These are phyloP conservation scores for Eidolon dupreanum DNA, from an alignment of 2,797 vertebrate species.

Conservation along the genomic window DNA sequence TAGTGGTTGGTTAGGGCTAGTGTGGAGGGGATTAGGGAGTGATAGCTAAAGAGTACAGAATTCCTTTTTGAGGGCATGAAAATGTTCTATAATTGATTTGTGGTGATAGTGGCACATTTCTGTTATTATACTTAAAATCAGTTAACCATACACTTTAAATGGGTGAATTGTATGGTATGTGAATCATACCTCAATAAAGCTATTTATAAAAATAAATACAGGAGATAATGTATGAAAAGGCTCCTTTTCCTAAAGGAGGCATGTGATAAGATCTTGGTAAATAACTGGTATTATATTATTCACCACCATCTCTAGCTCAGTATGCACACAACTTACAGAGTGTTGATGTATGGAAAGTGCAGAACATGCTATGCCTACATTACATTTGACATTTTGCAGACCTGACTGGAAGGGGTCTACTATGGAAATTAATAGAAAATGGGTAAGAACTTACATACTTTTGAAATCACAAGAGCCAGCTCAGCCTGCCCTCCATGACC, in stretches of 20 bases:
- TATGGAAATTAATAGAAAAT: neutral
- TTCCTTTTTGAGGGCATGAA: neutral
- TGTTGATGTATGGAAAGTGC: neutral
- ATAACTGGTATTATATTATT: neutral
- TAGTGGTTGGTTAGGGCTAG: neutral
- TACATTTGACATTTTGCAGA: neutral
- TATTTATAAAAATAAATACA: neutral
- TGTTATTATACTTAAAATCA: neutral
- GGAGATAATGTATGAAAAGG: neutral
- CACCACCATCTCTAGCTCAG: neutral
- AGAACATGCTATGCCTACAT: neutral
- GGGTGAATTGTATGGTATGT: neutral
- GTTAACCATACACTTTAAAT: neutral
- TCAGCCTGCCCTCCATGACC: neutral
- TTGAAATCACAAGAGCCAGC: neutral
- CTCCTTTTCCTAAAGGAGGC: neutral
- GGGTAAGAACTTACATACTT: neutral
- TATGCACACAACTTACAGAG: neutral
- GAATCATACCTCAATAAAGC: neutral
- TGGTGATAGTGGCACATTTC: neutral
- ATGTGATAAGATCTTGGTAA: neutral
- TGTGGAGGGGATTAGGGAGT: neutral
- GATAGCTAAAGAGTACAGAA: neutral
- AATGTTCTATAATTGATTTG: neutral
- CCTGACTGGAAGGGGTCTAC: neutral